phyloP scores from a whole-genome alignment of 2,113 vertebrate genomes.

The Arothron firmamentum region DNA sequence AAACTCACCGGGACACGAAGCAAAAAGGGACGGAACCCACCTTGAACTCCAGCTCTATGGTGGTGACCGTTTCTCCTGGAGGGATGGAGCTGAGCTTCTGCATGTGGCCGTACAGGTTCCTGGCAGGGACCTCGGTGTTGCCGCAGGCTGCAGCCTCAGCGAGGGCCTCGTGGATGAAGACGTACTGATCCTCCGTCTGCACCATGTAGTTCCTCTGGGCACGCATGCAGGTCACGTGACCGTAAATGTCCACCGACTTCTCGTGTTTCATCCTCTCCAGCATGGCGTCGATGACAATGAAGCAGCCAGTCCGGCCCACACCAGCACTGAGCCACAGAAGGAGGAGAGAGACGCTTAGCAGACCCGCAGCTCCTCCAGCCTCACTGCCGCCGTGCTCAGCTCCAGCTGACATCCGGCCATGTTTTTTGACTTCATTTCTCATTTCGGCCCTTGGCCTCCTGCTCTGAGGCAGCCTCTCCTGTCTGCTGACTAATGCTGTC shows the following conservation, averaged over 20 bases:
- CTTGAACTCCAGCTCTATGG: conserved; percentile 98
- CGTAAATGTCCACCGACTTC: conserved; percentile 91
- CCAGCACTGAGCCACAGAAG: conserved; percentile 77
- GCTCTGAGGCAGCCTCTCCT: too few relatives aligned
- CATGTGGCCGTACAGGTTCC: conserved; percentile 90
- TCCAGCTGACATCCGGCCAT: too few relatives aligned
- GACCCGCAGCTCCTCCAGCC: background rate
- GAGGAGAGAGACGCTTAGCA: background rate
- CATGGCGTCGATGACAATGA: conserved; percentile 94
- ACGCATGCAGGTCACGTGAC: conserved; percentile 94
- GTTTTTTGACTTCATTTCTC: too few relatives aligned
- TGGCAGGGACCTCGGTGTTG: conserved; percentile 88
- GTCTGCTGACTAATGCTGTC: too few relatives aligned
- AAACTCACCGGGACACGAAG: background rate
- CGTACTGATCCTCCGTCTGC: conserved; percentile 75
- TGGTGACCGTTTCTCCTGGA: conserved; percentile 82
- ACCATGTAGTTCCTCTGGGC: conserved; percentile 92
- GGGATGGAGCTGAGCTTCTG: conserved; percentile 89
- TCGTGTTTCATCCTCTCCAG: conserved; percentile 93
- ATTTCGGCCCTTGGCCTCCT: too few relatives aligned
- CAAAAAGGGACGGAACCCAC: conserved; percentile 55
- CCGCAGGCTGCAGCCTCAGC: conserved; percentile 88
- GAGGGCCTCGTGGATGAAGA: conserved; percentile 94
- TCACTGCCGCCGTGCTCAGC: too few relatives aligned
- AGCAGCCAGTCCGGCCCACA: conserved; percentile 92